Evolutionary conservation across 2,888 invertebrate species (phyloP), one percentile per base, ranked within the genome.

Genomic region (Drosophila ustulata): DNA sequence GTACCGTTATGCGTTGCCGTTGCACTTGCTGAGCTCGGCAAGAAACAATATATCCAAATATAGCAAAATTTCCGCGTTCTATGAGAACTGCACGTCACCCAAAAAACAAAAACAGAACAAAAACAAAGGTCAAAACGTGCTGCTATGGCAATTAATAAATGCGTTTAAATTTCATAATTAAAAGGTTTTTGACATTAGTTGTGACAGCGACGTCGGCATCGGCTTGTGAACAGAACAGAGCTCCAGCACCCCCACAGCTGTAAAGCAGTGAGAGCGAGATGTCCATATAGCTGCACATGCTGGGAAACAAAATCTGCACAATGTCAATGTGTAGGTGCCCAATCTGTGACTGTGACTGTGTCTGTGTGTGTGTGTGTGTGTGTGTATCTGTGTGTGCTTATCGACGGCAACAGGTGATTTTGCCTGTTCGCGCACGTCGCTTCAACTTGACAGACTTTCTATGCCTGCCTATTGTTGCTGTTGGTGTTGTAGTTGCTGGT

Each of bases 151-250:
- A 53, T 66, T 71, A 66, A 71, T 66, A 49, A 63, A 79, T 74
- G 78, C 49, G 70, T 56, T 70, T 37, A 62, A 50, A 71, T 55
- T 68, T 66, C 61, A 70, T 82, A 67, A 65, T 78, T 74, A 67
- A 82, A 81, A 83, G 89, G 89, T 87, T 86, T 88, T 83, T 88
- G 89, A 86, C 89, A 87, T 78, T 88, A 78, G 75, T 69, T 63
- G 32, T 46, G 46, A 13, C 52, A 9, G 23, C 47, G 52, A 1
- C 45, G 62, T 11, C 45, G 39, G 4, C 46, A 25, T 8, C 53
- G 53, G n/a, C 55, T n/a, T 74, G 25, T 49, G 43, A 58, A 77
- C 59, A 50, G 46, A 78, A 50, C 70, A 25, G 18, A 1, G 39
- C 13, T 34, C 4, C 45, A 71, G 34, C 46, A 49, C 56, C 8